Conservation (phyloP, 2,888 invertebrate species). For the Andrena praecox region DNA sequence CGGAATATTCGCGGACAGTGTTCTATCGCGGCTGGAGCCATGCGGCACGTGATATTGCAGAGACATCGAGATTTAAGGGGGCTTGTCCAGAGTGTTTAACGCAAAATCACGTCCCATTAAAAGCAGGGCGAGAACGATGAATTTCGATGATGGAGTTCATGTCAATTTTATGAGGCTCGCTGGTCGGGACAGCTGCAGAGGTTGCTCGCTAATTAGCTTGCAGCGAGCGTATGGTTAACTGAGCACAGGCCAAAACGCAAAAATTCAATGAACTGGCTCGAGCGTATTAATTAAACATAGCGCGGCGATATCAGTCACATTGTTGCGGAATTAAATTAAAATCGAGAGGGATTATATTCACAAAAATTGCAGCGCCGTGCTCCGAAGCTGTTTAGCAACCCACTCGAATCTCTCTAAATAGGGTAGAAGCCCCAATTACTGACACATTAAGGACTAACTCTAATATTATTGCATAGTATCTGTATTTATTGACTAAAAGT, state of each 20-base stretch:
- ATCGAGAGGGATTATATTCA: slow-evolving; percentile 1
- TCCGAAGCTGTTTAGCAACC: neutral
- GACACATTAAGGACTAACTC: no score
- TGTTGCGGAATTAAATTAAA: neutral
- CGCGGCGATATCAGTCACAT: neutral
- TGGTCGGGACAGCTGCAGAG: neutral
- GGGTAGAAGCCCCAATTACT: no score
- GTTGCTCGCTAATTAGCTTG: slow-evolving; percentile 25
- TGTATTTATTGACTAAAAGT: no score
- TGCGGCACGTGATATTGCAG: neutral
- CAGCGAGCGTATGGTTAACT: slow-evolving; percentile 10
- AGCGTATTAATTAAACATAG: slow-evolving; percentile 30
- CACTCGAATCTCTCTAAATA: neutral
- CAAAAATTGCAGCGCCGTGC: neutral
- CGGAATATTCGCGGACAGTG: neutral
- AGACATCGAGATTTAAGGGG: neutral
- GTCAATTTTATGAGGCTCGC: slow-evolving; percentile 12
- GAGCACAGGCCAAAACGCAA: slow-evolving; percentile 4
- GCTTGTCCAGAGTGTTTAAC: neutral
- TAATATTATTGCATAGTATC: no score
- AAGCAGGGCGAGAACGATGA: neutral
- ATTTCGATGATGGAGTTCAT: slow-evolving; percentile 18
- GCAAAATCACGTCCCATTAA: neutral
- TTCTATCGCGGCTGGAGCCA: neutral
- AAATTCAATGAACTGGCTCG: slow-evolving; percentile 3